phyloP scores from a whole-genome alignment of 2,888 invertebrate genomes.

The Thymelicus sylvestris region DNA sequence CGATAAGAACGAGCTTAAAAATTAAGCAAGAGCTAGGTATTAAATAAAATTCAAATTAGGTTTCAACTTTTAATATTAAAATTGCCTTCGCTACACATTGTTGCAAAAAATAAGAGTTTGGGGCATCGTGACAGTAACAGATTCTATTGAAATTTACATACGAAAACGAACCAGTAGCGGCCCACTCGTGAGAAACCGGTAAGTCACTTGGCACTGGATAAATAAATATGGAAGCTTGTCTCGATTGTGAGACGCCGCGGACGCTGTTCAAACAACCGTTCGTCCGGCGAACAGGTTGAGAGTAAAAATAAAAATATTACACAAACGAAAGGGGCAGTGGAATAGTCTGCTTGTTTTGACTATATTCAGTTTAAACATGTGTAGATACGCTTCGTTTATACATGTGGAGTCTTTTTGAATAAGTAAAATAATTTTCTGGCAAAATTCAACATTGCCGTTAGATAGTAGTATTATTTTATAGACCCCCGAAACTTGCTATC shows the following conservation, averaged over 20 bases:
- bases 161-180: slow-evolving; percentile 55
- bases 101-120: slow-evolving; percentile 30
- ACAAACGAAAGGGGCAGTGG: slow-evolving; percentile 21
- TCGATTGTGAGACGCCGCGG: slow-evolving; percentile 62
- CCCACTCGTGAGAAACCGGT: slow-evolving; percentile 80
- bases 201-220: slow-evolving; percentile 71
- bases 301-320: slow-evolving; percentile 31
- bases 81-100: not conserved
- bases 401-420: slow-evolving; percentile 28
- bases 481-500: too few species aligned
- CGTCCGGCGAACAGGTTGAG: slow-evolving; percentile 39
- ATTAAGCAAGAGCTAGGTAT: not conserved
- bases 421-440: slow-evolving; percentile 49
- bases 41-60: slow-evolving; percentile 5
- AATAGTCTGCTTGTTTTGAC: not conserved
- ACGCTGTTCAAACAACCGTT: slow-evolving; percentile 43
- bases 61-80: not conserved
- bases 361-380: slow-evolving; percentile 5
- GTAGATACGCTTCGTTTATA: not conserved
- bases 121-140: slow-evolving; percentile 42
- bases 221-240: slow-evolving; percentile 82
- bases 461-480: too few species aligned
- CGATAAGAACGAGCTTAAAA: not conserved
- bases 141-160: slow-evolving; percentile 51
- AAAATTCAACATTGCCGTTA: too few species aligned